Base-by-base conservation (phyloP, 2,888 invertebrate species). In the Tubulanus polymorphus region DNA sequence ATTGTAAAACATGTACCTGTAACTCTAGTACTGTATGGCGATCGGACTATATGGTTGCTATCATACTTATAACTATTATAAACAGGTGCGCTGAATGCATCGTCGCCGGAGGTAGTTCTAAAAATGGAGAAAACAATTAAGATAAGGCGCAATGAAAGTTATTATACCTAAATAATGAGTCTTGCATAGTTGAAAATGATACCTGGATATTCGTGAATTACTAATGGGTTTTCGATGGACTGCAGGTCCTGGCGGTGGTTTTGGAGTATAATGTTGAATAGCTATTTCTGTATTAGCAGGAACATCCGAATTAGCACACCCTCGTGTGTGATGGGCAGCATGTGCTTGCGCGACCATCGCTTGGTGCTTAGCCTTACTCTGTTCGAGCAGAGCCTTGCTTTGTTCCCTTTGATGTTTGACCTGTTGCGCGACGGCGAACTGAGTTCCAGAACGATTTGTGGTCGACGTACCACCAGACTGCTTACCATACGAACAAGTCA, bases 341-440 rank as follows among this genome's bases (percentile, higher is more conserved):
- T 74, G 73, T 15, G 74, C 75, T 54, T 76, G 76, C 8, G 75
- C 74, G n/a, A 77, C 68, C 71, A 75, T 74, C 12, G 72, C 74
- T 53, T 75, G 73, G 61, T 78, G 77, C 62, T 77, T 77, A 48
- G 75, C 75, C 54, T 73, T 75, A 59, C 74, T 76, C 60, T 72
- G 69, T 57, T 76, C 75, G 46, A 76, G 59, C 58, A 76, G 54
- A 15, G 57, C 59, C 12, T 60, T 60, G 27, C 64, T 62, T 45
- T 63, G 63, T 27, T 65, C 60, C 15, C 59, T 51, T 65, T 72
- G 70, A 41, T 73, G 70, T 53, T 69, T 70, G 25, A 62, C 60
- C 57, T 69, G 54, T 48, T 52, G 53, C 25, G 49, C 20, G 26
- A 41, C 18, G 18, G 6, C 41, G 23, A 3, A 20, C 15, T 18